Evolutionary conservation across 2,888 invertebrate species (phyloP), one percentile per base, ranked within the genome.

Genomic region (Drosophila pegasa): DNA sequence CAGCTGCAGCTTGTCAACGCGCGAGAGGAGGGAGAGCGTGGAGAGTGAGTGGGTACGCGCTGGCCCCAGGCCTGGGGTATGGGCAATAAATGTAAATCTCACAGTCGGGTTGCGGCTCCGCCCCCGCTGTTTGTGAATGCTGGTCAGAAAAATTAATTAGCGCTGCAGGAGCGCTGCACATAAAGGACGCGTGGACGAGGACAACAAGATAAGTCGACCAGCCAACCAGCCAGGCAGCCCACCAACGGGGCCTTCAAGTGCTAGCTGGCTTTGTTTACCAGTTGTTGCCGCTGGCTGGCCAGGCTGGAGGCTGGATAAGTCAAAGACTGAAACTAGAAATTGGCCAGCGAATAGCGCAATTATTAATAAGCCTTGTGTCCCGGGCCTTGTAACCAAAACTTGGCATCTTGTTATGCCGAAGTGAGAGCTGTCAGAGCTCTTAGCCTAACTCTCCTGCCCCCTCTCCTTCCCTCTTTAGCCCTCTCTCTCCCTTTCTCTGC

Each of bases 121-220:
- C 48, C 50, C 56, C 56, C 58, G 71, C 55, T 56, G 66, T 50
- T 74, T 59, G 62, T 66, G 78, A 75, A 71, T 75, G 80, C 64
- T 87, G 87, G 89, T 77, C 87, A 84, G 80, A 74, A 80, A 86
- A 86, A 86, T 86, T 86, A 86, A 86, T 86, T 86, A 86, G 85
- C 89, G 80, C 89, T 85, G 85, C 87, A 84, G 89, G 85, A 86
- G 48, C 29, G 82, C 41, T 64, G 81, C 79, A 66, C 69, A 78
- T 58, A 83, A 74, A 76, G 71, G 68, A 58, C 68, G 58, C 67
- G 47, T 70, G 57, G 56, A 65, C 59, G 58, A 50, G 27, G 20
- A 43, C 43, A 45, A 27, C 45, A 45, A 45, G 27, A 45, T 27
- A 45, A 45, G 43, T 45, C 43, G 16, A n/a, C 14, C 22, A 22